Evolutionary conservation across 2,797 vertebrate genomes (phyloP).

Genomic region (Coendou prehensilis): DNA sequence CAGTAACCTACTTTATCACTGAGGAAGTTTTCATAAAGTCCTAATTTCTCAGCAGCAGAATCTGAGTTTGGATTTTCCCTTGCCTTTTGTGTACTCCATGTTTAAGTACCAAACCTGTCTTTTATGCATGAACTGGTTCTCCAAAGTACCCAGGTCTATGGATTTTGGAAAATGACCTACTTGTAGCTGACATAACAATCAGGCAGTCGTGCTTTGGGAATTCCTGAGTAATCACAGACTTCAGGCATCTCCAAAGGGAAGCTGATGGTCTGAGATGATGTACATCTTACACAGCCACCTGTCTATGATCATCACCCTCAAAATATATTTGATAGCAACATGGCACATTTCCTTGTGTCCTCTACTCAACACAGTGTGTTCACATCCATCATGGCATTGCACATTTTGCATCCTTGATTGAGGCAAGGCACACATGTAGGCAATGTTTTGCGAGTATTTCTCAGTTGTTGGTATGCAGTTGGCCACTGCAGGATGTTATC

Average conservation of each 20-base stretch:
- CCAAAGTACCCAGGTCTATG: not conserved
- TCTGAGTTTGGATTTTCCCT: not conserved
- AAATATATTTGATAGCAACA: not conserved
- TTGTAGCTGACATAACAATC: slow-evolving; percentile 21
- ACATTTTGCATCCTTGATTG: not conserved
- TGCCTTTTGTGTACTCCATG: not conserved
- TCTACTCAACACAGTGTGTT: not conserved
- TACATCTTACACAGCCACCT: not conserved
- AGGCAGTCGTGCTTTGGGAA: not conserved
- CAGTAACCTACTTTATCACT: not conserved
- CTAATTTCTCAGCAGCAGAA: not conserved
- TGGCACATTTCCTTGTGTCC: not conserved
- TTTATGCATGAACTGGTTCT: not conserved
- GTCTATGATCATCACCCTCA: not conserved
- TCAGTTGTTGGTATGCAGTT: not conserved
- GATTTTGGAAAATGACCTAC: not conserved
- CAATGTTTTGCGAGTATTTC: not conserved
- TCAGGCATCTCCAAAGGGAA: not conserved
- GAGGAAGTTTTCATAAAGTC: not conserved
- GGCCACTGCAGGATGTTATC: not conserved
- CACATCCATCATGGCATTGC: not conserved
- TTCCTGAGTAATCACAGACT: not conserved
- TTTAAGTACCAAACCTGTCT: not conserved
- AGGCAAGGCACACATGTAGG: not conserved
- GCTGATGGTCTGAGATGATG: not conserved